These are phyloP conservation scores for Rhinogobius similis DNA, from an alignment of 2,113 vertebrate species.

Conservation along the genomic window DNA sequence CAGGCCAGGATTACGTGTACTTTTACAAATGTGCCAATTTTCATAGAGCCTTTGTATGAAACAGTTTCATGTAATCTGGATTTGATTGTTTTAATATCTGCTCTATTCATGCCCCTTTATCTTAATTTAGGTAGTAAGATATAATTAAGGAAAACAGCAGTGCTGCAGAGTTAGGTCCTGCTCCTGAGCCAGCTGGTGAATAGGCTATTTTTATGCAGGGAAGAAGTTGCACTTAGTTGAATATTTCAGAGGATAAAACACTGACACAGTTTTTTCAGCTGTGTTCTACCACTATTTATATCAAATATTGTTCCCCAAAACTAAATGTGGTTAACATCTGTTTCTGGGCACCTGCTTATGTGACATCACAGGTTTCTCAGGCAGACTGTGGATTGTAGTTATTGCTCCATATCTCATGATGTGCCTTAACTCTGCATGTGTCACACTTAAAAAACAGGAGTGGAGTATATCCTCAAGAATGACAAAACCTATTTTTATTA, in stretches of 20 bases:
- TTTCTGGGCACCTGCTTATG: conserved; percentile 23
- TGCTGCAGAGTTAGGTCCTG: conserved; percentile 32
- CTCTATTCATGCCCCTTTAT: conserved; percentile 25
- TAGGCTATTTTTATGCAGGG: conserved; percentile 52
- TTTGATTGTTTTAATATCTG: conserved; percentile 21
- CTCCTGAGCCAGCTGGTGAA: conserved; percentile 44
- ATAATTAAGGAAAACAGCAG: conserved; percentile 13
- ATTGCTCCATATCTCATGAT: neutral
- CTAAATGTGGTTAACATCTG: conserved; percentile 21
- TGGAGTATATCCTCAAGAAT: too few relatives aligned
- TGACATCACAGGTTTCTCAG: conserved; percentile 11
- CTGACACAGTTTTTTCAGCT: conserved; percentile 31
- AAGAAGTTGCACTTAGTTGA: conserved; percentile 39
- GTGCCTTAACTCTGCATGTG: neutral
- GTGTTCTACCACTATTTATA: conserved; percentile 35
- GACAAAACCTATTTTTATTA: neutral
- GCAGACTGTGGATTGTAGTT: neutral
- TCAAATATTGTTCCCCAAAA: conserved; percentile 17
- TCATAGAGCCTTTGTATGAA: neutral
- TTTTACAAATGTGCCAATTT: neutral
- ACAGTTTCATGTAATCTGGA: neutral
- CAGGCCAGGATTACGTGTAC: neutral
- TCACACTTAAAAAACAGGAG: neutral
- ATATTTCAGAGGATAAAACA: conserved; percentile 29
- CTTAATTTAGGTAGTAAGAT: conserved; percentile 49